Evolutionary conservation across 1,140 invertebrate species (phyloP).

Genomic region (Drosophila kohkoa): DNA sequence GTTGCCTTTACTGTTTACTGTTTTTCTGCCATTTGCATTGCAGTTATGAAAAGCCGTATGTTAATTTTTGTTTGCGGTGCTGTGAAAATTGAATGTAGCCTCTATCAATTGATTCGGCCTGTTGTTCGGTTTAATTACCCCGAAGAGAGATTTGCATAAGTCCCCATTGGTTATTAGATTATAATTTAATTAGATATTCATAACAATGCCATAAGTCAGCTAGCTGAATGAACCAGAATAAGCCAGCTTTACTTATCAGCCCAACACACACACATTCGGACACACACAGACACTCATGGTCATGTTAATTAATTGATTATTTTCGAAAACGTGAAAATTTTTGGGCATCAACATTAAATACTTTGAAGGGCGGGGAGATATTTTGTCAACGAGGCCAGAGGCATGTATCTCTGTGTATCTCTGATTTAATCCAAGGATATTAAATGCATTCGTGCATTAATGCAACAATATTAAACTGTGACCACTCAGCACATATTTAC

Average conservation of each 20-base stretch:
- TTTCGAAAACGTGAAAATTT: slow-evolving; percentile 1
- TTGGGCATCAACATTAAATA: slow-evolving; percentile 4
- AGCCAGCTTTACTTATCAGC: slow-evolving; percentile 7
- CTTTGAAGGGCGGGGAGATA: background rate
- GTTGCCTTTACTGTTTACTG: background rate
- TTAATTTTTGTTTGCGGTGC: slow-evolving; percentile 36
- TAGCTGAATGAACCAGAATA: background rate
- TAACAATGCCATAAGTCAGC: background rate
- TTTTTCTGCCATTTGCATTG: slow-evolving; percentile 53
- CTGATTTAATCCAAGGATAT: slow-evolving; percentile 40
- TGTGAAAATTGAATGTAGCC: slow-evolving; percentile 12
- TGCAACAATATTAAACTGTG: slow-evolving; percentile 32
- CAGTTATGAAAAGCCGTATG: slow-evolving; percentile 60
- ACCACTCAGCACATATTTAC: slow-evolving; percentile 30
- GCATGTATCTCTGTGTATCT: background rate
- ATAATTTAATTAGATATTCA: slow-evolving; percentile 14
- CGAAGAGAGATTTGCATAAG: background rate
- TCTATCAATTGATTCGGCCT: slow-evolving; percentile 1
- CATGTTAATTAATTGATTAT: slow-evolving; percentile 41
- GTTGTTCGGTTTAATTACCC: slow-evolving; percentile 1
- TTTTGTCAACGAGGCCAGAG: background rate
- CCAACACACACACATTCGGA: slow-evolving; percentile 2
- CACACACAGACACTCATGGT: background rate
- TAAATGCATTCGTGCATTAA: slow-evolving; percentile 43
- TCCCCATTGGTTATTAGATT: slow-evolving; percentile 1